Percentiles rank a stretch among this genome's conserved stretches.
Evolutionary conservation across 2,113 vertebrate species (phyloP).

Genomic region (Plectropomus leopardus): DNA sequence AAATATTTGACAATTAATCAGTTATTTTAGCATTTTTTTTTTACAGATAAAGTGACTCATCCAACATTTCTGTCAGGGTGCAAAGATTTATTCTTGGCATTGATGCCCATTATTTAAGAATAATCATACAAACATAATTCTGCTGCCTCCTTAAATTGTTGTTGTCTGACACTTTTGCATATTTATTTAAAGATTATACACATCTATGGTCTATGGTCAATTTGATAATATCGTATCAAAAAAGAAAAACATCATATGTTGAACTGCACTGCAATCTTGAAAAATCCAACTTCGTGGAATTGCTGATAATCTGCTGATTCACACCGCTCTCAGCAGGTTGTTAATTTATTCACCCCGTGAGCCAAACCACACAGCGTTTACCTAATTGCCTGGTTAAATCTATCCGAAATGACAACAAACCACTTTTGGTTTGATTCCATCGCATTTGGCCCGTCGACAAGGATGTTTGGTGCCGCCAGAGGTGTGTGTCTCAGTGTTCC

Average conservation of each 20-base stretch:
- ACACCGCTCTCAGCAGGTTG: constrained; percentile 3
- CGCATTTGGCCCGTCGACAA: constrained; percentile 47
- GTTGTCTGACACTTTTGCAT: no score
- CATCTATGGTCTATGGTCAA: no score
- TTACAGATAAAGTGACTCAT: no score
- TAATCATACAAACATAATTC: no score
- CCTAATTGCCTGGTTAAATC: constrained; percentile 55
- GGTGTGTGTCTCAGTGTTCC: constrained; percentile 57
- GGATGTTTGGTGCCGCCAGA: constrained; percentile 42
- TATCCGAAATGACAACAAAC: constrained; percentile 14
- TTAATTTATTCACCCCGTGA: constrained; percentile 37
- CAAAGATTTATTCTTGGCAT: no score
- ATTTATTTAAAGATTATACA: no score
- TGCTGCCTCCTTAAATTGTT: no score
- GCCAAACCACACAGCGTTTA: constrained; percentile 61
- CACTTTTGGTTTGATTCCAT: constrained; percentile 42
- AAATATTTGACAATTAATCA: no score
- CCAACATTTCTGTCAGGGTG: no score
- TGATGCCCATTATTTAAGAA: no score
- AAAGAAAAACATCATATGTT: neutral
- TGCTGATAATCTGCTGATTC: constrained; percentile 20
- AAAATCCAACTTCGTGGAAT: neutral
- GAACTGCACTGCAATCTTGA: neutral
- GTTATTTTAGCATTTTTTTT: no score
- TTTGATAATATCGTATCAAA: neutral